These are phyloP conservation scores for Triplophysa dalaica DNA, from an alignment of 2,113 vertebrate genomes.

Conservation along the genomic window DNA sequence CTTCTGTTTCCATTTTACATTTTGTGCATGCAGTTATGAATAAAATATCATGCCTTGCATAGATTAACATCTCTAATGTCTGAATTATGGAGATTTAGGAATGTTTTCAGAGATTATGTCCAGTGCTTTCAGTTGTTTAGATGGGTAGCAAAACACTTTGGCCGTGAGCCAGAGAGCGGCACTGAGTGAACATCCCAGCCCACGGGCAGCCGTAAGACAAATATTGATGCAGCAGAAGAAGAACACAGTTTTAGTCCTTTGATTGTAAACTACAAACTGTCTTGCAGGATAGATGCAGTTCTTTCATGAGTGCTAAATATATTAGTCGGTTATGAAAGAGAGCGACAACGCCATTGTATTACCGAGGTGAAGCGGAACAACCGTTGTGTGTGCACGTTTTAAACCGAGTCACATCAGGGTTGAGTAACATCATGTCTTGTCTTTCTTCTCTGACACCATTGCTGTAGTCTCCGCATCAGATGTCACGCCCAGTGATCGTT, in stretches of 20 bases:
- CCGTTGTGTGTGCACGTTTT: too few relatives aligned
- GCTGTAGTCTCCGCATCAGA: too few relatives aligned
- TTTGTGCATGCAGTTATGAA: neutral
- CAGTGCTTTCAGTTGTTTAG: constrained; percentile 35
- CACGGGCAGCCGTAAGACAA: constrained; percentile 32
- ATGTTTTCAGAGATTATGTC: constrained; percentile 25
- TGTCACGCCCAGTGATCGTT: too few relatives aligned
- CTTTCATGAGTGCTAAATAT: neutral
- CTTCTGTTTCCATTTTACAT: neutral
- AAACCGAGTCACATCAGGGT: too few relatives aligned
- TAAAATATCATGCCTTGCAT: constrained; percentile 19
- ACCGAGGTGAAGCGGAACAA: too few relatives aligned
- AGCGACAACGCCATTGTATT: too few relatives aligned
- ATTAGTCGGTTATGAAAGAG: too few relatives aligned
- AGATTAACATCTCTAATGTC: constrained; percentile 27
- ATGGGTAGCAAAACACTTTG: constrained; percentile 22
- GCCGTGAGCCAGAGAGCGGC: constrained; percentile 21
- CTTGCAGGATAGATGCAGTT: neutral
- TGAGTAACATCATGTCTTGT: too few relatives aligned
- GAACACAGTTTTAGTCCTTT: constrained; percentile 41
- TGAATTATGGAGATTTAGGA: constrained; percentile 31
- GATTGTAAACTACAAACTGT: constrained; percentile 37
- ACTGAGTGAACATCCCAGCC: constrained; percentile 23
- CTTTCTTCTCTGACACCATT: too few relatives aligned
- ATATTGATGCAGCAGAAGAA: constrained; percentile 36